Evolutionary conservation across 2,797 vertebrate genomes (phyloP).

Genomic region (Lepilemur septentrionalis): DNA sequence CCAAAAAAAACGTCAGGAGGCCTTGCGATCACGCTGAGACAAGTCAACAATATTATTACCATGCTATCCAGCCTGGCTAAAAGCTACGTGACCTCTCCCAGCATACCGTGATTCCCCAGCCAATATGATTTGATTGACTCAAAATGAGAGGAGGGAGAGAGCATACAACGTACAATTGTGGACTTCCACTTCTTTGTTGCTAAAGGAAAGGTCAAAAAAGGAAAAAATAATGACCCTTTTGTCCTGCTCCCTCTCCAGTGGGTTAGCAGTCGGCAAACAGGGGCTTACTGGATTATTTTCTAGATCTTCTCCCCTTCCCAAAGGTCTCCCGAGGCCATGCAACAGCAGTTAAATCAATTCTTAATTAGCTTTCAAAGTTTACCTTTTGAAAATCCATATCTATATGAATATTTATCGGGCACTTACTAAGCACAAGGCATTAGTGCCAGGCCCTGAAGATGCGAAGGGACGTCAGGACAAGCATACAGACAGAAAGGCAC

Average conservation of each 20-base stretch:
- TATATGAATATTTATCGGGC: constrained; percentile 4
- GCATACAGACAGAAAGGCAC: neutral
- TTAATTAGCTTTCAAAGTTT: constrained; percentile 13
- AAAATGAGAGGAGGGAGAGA: neutral
- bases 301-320: neutral
- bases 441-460: neutral
- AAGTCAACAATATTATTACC: too few relatives aligned
- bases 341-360: neutral
- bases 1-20: neutral
- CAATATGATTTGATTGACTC: neutral
- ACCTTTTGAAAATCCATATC: neutral
- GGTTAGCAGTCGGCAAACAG: neutral
- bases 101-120: neutral
- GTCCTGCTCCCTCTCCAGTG: neutral
- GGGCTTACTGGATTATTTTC: neutral
- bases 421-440: neutral
- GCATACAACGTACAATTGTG: neutral
- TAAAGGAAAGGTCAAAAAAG: constrained; percentile 39
- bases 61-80: rapidly evolving
- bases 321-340: neutral
- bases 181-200: neutral
- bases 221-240: neutral
- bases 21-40: neutral
- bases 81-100: neutral
- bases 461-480: neutral